Percentiles rank a stretch among this genome's conserved stretches.
Evolutionary conservation across 2,888 invertebrate genomes (phyloP).

Genomic region (Tenthredo notha): DNA sequence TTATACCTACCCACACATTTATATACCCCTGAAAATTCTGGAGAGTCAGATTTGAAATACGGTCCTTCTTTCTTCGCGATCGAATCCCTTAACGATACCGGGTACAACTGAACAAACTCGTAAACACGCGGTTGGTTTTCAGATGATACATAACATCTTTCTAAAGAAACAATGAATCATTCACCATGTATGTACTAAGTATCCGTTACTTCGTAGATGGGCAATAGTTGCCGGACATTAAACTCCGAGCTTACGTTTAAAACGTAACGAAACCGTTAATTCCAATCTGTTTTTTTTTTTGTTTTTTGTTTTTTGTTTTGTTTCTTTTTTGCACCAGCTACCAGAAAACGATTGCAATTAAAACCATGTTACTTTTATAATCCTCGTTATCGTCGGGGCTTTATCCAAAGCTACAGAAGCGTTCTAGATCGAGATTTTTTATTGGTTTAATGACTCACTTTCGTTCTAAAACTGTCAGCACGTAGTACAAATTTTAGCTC

Average conservation of each 20-base stretch:
- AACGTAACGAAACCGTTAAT: not conserved
- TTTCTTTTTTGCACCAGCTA: not conserved
- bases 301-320: not conserved
- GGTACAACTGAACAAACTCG: slow-evolving; percentile 32
- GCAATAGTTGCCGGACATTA: not conserved
- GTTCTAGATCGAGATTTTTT: not conserved
- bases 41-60: not conserved
- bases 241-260: not conserved
- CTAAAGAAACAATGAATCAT: slow-evolving; percentile 30
- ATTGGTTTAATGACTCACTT: not conserved
- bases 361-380: not conserved
- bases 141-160: not conserved
- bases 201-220: not conserved
- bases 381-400: not conserved
- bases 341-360: slow-evolving; percentile 6
- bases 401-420: not conserved
- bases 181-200: not conserved
- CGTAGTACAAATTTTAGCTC: not conserved
- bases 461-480: not conserved
- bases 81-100: not conserved
- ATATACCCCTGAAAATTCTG: slow-evolving; percentile 16
- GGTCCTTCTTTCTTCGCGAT: not conserved
- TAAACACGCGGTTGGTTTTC: slow-evolving; percentile 8
- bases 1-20: not conserved
- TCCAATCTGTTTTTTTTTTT: not conserved